Base-by-base conservation (phyloP, 92 coral and sea anemone species). In the Heteractis magnifica region DNA sequence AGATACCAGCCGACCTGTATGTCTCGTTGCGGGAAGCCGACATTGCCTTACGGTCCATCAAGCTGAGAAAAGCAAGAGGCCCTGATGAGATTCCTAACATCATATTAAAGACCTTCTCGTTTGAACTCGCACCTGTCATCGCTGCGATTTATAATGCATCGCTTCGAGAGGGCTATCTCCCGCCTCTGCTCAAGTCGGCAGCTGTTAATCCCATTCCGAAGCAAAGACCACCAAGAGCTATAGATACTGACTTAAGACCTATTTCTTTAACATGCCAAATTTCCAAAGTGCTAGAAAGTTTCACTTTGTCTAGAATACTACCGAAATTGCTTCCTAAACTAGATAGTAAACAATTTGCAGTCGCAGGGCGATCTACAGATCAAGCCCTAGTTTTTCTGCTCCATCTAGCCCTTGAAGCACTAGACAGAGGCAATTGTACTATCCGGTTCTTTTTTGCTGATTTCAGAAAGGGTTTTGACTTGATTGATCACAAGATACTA, bases 41-140 rank as follows among this genome's bases (percentile, higher is more conserved):
- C 68, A 78, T 77, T 60, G 83, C 83, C 84, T 65, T 84, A 49
- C 88, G 68, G 83, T 77, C 83, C 76, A 84, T 84, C 84, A 84
- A 77, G 78, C 74, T 84, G 73, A 84, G 81, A 49, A 82, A 82
- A 49, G 85, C 85, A 34, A 53, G 71, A 23, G 86, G 81, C 14
- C 86, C 81, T 1, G 86, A 85, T 59, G 79, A 56, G 68, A 79
- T 85, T 34, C 75, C 80, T 6, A 79, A 85, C 74, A 72, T 71
- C 71, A 52, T 85, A 11, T 56, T 85, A 71, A 85, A 85, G 80
- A 49, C 79, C 58, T 85, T 85, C 19, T 77, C 77, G 77, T 72
- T 41, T 12, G 77, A 50, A 50, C 77, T 72, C 50, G 51, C 77
- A 41, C 77, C 77, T 50, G 53, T 50, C 77, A 41, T 72, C 53